phyloP scores from a whole-genome alignment of 2,888 invertebrate species.

The Chironomus tentans region DNA sequence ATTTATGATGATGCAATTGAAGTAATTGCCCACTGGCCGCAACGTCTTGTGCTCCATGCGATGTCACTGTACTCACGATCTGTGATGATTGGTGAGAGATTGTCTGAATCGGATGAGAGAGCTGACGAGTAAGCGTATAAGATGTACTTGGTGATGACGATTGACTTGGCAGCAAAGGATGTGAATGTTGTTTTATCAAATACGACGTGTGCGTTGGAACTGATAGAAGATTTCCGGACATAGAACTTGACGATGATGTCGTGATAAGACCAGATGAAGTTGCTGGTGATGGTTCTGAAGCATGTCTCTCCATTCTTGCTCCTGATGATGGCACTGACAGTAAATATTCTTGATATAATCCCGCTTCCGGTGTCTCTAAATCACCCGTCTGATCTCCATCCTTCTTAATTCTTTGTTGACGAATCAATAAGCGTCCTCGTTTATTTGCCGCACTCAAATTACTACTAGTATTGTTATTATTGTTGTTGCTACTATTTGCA shows the following conservation, averaged over 20 bases:
- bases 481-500: constrained; percentile 28
- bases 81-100: constrained; percentile 19
- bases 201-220: constrained; percentile 48
- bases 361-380: constrained; percentile 29
- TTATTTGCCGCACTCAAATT: constrained; percentile 44
- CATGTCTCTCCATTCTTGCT: constrained; percentile 48
- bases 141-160: constrained; percentile 34
- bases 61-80: constrained; percentile 11
- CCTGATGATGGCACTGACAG: constrained; percentile 41
- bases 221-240: constrained; percentile 46
- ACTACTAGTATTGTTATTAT: constrained; percentile 20
- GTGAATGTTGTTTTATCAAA: constrained; percentile 58
- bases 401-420: constrained; percentile 57
- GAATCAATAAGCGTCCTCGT: constrained; percentile 53
- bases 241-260: constrained; percentile 33
- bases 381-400: constrained; percentile 44
- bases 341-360: constrained; percentile 33
- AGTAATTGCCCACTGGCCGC: constrained; percentile 3
- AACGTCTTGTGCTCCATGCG: background rate
- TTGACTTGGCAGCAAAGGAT: constrained; percentile 53
- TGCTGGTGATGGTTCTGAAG: constrained; percentile 51
- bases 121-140: constrained; percentile 44
- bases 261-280: constrained; percentile 32
- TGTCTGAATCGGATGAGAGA: constrained; percentile 44
- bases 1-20: constrained; percentile 22